Conservation (phyloP, 2,797 vertebrate genomes). For the Odontamblyopus rebecca region DNA sequence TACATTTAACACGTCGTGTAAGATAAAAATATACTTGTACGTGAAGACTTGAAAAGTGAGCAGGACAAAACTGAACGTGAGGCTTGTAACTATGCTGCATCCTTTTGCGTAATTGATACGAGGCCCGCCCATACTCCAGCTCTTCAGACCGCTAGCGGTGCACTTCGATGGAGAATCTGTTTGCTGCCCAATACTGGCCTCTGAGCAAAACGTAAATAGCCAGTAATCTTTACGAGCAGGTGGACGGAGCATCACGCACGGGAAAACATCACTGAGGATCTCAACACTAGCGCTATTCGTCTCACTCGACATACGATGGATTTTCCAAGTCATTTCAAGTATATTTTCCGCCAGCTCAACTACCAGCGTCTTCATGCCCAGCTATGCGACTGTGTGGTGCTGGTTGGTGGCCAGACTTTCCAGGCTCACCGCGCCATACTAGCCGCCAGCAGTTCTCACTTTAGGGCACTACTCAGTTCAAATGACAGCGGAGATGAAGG, state of each 20-base stretch:
- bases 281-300: background rate
- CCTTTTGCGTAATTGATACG: conserved; percentile 30
- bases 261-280: background rate
- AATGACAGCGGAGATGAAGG: conserved; percentile 49
- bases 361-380: conserved; percentile 93
- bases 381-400: conserved; percentile 92
- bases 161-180: background rate
- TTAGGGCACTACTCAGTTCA: conserved; percentile 90
- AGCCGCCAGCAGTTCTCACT: conserved; percentile 96
- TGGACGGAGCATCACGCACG: background rate
- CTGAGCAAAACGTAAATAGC: too few relatives aligned
- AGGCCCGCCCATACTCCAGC: conserved; percentile 56
- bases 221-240: background rate
- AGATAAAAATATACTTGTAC: too few relatives aligned
- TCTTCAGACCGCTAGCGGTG: conserved; percentile 21
- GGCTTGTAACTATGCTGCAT: conserved; percentile 31
- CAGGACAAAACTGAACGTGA: background rate
- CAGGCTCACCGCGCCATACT: conserved; percentile 92
- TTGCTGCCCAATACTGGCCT: background rate
- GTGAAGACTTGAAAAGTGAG: background rate
- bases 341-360: conserved; percentile 95
- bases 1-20: background rate
- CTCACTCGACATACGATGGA: conserved; percentile 79
- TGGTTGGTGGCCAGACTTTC: conserved; percentile 91
- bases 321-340: conserved; percentile 95